Evolutionary conservation across 2,888 invertebrate genomes (phyloP).

Genomic region (Fabriciana adippe): DNA sequence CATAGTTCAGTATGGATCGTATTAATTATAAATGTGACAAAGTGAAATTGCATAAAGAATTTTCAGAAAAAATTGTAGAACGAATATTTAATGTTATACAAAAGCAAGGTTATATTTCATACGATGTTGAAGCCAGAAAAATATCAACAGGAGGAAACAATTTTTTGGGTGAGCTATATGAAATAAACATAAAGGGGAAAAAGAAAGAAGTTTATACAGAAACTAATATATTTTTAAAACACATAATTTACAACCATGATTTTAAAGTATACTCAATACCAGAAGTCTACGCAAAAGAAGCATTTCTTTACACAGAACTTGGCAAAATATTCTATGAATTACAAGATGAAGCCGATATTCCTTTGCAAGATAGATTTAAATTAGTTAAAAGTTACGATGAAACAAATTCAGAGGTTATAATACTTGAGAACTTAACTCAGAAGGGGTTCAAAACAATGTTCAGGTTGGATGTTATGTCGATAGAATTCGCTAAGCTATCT

Average conservation of each 20-base stretch:
- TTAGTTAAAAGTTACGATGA: slow-evolving; percentile 51
- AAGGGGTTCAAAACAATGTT: slow-evolving; percentile 50
- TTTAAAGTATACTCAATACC: slow-evolving; percentile 49
- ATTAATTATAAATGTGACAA: slow-evolving; percentile 21
- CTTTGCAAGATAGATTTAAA: slow-evolving; percentile 49
- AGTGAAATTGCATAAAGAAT: slow-evolving; percentile 26
- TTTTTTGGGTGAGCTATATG: slow-evolving; percentile 52
- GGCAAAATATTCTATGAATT: slow-evolving; percentile 48
- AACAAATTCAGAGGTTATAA: slow-evolving; percentile 49
- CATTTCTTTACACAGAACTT: slow-evolving; percentile 54
- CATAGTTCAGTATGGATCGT: slow-evolving; percentile 8
- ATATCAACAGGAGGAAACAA: slow-evolving; percentile 50
- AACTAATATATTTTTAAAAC: slow-evolving; percentile 57
- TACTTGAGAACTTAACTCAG: slow-evolving; percentile 55
- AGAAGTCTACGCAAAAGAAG: slow-evolving; percentile 53
- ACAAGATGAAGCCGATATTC: slow-evolving; percentile 51
- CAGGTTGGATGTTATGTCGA: slow-evolving; percentile 51
- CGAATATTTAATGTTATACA: slow-evolving; percentile 42
- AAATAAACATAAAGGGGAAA: slow-evolving; percentile 51
- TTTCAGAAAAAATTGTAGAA: slow-evolving; percentile 30
- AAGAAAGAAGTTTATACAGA: slow-evolving; percentile 42
- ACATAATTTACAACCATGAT: slow-evolving; percentile 46
- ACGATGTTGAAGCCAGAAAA: slow-evolving; percentile 43
- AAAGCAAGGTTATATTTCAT: slow-evolving; percentile 43
- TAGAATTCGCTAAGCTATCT: slow-evolving; percentile 53